Percentiles rank a stretch among this genome's conserved stretches.
Evolutionary conservation across 2,113 vertebrate species (phyloP).

Genomic region (Indri indri): DNA sequence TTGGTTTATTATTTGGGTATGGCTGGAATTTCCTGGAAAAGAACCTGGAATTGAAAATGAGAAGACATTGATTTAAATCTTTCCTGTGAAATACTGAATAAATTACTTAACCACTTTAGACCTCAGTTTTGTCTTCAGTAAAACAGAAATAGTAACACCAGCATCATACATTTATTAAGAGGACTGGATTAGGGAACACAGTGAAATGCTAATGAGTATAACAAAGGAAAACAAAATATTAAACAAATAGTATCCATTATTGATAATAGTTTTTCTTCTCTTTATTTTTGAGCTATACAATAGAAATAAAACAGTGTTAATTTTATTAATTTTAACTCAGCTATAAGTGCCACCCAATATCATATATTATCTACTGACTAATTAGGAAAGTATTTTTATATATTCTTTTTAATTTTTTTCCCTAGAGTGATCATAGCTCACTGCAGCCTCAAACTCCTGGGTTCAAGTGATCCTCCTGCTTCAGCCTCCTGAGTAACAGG

Average conservation of each 20-base stretch:
- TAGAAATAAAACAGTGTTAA: not conserved
- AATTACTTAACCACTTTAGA: not conserved
- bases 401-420: not conserved
- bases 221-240: not conserved
- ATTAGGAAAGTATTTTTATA: not conserved
- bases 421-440: too few species aligned
- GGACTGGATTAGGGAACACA: not conserved
- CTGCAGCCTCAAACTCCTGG: too few species aligned
- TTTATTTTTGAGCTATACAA: not conserved
- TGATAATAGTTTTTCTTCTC: not conserved
- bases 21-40: constrained; percentile 9
- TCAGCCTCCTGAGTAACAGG: too few species aligned
- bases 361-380: not conserved
- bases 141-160: not conserved
- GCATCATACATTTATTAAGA: not conserved
- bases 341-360: not conserved
- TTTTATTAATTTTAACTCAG: constrained; percentile 2
- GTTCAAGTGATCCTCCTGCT: too few species aligned
- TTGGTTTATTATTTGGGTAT: constrained; percentile 33
- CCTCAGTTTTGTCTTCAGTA: not conserved
- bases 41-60: constrained; percentile 21
- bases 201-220: not conserved
- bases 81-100: not conserved
- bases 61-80: constrained; percentile 46
- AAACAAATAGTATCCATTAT: not conserved